Evolutionary conservation across 2,113 vertebrate species (phyloP).

Genomic region (Strix uralensis): DNA sequence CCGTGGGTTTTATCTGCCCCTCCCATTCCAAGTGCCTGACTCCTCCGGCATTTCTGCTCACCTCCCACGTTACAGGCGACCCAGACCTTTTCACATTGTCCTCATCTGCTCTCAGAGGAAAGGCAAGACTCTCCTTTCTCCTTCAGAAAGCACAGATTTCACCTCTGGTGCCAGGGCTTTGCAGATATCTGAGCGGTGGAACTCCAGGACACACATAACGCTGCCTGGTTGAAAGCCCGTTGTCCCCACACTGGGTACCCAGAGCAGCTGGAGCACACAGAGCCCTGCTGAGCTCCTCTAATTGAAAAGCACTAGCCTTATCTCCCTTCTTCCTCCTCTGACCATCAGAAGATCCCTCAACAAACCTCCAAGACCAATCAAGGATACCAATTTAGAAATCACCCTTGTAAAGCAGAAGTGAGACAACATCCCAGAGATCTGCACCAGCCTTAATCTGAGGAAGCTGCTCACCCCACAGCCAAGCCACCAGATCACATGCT

Average conservation of each 20-base stretch:
- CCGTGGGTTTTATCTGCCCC: neutral
- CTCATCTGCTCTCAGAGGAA: neutral
- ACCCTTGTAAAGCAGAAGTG: neutral
- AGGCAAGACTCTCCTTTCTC: neutral
- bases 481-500: neutral
- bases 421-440: neutral
- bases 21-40: slow-evolving; percentile 53
- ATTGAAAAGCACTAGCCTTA: neutral
- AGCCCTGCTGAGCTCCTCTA: neutral
- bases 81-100: neutral
- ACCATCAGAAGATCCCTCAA: neutral
- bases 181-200: neutral
- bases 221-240: fast-evolving
- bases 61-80: slow-evolving; percentile 4
- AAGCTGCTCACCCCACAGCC: neutral
- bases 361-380: neutral
- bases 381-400: neutral
- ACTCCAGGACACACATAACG: neutral
- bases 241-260: too few relatives aligned
- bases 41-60: slow-evolving; percentile 37
- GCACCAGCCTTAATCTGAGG: neutral
- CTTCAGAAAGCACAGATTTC: neutral
- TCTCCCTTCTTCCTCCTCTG: neutral
- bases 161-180: neutral
- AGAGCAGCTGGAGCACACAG: neutral